Base-by-base conservation (phyloP, 2,797 vertebrate species). In the Nyctalus aviator region DNA sequence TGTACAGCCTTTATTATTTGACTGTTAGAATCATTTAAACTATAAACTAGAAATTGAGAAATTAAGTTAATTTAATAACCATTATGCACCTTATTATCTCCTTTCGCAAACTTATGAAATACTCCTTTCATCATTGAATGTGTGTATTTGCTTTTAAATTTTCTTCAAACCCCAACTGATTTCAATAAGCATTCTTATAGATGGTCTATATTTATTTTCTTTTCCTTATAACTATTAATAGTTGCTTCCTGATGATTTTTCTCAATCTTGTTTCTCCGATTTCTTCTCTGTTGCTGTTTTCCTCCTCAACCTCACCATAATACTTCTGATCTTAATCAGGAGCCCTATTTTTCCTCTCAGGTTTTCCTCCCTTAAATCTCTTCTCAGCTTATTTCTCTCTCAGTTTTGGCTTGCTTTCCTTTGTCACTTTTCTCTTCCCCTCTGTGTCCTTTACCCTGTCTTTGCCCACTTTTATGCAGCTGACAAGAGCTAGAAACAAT, bases 11-110 rank as follows among this genome's bases (percentile, higher is more conserved):
- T 87, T 84, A 46, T 66, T 75, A 76, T 35, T 59, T 92, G 27
- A 79, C 18, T 72, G 6, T 66, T 76, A 55, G 8, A 92, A 75
- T 81, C 13, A 85, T 53, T 94, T 91, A 69, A 94, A 91, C 62
- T 72, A 41, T 76, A 35, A 83, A 66, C 20, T 71, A 57, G 59
- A 85, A 94, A 48, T 23, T 85, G 35, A 79, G 21, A 69, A 75
- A 75, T 82, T 46, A 76, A 46, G 73, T 6, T 41, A 77, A 87
- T 78, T 88, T 85, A 57, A 30, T 71, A 55, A 46, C 11, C 37
- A 71, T 20, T 10, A 35, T 44, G 17, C 21, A 69, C 21, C 3
- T 78, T 32, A 37, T 41, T 69, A 59, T 57, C 32, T 69, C 15
- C 50, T 84, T 93, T 48, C 27, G 55, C 55, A 68, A 25, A 92